phyloP scores from a whole-genome alignment of 2,113 vertebrate species.

The Athene cunicularia region DNA sequence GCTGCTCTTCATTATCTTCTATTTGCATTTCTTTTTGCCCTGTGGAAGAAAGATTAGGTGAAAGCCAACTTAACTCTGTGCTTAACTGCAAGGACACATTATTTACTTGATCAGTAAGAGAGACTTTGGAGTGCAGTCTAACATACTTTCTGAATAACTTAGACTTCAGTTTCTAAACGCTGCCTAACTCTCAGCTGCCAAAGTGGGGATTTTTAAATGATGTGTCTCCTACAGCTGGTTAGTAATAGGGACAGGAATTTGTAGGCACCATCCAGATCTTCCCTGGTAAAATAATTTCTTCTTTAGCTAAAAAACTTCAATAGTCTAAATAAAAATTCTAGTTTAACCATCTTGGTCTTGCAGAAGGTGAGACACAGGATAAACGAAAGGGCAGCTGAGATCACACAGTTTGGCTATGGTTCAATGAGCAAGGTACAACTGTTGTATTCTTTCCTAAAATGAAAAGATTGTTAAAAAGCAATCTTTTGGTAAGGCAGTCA shows the following conservation, averaged over 20 bases:
- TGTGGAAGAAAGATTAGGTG: neutral
- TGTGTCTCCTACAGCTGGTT: neutral
- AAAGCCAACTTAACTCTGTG: neutral
- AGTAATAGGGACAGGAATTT: neutral
- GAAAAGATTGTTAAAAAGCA: neutral
- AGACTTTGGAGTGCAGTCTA: neutral
- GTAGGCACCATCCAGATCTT: neutral
- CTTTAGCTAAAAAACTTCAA: neutral
- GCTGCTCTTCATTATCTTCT: conserved; percentile 1
- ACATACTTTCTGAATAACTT: neutral
- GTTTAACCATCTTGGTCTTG: neutral
- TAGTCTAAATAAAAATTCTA: neutral
- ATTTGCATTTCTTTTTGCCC: neutral
- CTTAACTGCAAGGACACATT: neutral
- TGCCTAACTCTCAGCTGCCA: neutral
- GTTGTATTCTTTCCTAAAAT: neutral
- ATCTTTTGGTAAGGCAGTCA: neutral
- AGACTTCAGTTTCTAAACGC: neutral
- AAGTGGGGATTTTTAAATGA: neutral
- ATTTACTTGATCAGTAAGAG: neutral
- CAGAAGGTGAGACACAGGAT: neutral
- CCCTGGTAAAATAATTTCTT: neutral
- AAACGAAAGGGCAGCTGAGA: neutral
- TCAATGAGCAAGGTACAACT: neutral
- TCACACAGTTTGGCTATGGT: neutral